These are phyloP conservation scores for Pandion haliaetus DNA, from an alignment of 2,113 vertebrate species.

Conservation along the genomic window DNA sequence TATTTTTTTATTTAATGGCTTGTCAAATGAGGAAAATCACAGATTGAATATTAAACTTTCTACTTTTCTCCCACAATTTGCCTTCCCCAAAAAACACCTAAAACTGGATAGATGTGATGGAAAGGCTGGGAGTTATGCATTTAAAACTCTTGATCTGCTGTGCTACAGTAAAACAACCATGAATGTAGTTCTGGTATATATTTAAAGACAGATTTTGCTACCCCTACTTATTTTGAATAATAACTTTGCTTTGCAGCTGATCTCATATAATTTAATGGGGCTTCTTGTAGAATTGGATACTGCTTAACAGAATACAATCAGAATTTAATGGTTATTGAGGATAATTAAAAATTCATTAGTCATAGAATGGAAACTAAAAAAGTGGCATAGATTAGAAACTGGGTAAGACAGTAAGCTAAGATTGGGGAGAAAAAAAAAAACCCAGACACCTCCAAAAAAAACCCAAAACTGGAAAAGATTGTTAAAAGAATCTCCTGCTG, in stretches of 20 bases:
- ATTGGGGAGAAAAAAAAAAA: accelerated
- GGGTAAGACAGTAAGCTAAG: neutral
- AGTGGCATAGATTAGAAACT: neutral
- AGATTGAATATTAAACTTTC: neutral
- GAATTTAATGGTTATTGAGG: neutral
- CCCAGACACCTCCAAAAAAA: no score
- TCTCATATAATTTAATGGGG: neutral
- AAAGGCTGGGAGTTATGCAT: neutral
- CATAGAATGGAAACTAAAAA: neutral
- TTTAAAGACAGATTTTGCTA: neutral
- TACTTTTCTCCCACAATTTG: neutral
- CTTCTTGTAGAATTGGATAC: neutral
- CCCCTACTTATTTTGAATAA: neutral
- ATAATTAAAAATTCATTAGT: neutral
- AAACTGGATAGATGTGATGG: neutral
- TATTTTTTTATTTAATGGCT: neutral
- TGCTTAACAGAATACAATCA: neutral
- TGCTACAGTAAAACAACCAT: neutral
- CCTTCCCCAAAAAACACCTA: neutral
- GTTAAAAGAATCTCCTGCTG: neutral
- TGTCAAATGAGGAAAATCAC: neutral
- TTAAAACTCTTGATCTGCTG: neutral
- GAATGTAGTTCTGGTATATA: neutral
- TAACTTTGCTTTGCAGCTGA: neutral
- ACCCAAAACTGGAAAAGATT: neutral